These are phyloP conservation scores for Catostylus mosaicus DNA, from an alignment of 30 jellyfish, hydroid and myxozoan species.

Conservation along the genomic window DNA sequence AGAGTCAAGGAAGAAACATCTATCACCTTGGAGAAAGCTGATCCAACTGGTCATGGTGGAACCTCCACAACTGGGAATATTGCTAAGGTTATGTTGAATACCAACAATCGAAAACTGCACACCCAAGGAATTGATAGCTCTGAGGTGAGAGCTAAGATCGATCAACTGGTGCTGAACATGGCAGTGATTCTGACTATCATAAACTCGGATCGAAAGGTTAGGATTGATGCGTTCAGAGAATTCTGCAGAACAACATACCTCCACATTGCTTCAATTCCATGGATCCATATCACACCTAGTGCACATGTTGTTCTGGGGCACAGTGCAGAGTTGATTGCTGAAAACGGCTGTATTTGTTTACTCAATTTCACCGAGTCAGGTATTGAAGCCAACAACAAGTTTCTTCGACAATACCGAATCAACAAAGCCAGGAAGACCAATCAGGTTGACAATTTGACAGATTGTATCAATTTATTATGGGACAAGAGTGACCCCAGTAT, in stretches of 20 bases:
- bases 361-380: conserved; percentile 19
- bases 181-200: neutral
- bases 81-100: conserved; percentile 20
- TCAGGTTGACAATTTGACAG: conserved; percentile 32
- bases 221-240: neutral
- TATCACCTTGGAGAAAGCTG: conserved; percentile 21
- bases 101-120: conserved; percentile 10
- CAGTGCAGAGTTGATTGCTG: conserved; percentile 21
- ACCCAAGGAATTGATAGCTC: conserved; percentile 14
- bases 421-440: neutral
- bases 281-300: conserved; percentile 38
- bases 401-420: conserved; percentile 8
- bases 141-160: neutral
- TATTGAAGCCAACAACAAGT: conserved; percentile 31
- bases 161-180: neutral
- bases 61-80: conserved; percentile 39
- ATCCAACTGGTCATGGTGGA: conserved; percentile 48
- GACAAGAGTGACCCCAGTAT: conserved; percentile 31
- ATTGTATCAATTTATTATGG: conserved; percentile 21
- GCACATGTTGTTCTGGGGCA: conserved; percentile 27
- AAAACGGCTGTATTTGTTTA: neutral
- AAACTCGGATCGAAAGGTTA: neutral
- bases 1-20: conserved; percentile 1
- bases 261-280: conserved; percentile 1
- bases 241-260: conserved; percentile 1